Base-by-base conservation (phyloP, 2,888 invertebrate species). In the Drosophila melanosoma region DNA sequence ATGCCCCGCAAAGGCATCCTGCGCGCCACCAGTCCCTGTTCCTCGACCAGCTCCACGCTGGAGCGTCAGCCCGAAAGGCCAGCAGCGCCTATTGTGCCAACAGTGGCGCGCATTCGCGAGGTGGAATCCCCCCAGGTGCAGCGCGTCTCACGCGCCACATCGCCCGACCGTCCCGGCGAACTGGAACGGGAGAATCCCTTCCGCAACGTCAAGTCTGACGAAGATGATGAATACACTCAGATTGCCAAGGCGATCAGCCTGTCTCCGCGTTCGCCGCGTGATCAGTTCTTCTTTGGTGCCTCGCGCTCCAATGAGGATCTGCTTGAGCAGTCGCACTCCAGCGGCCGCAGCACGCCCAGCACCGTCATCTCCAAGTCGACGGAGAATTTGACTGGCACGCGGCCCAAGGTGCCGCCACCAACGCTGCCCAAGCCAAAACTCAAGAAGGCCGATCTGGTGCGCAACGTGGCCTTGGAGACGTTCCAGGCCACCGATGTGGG, bases 121-220 rank as follows among this genome's bases (percentile, higher is more conserved):
- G 91, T 93, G 15, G 91, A 92, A 45, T 91, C 93, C 1, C 91
- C 92, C 0, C 81, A 86, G 48, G n/a, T 92, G 35, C 91, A 91
- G 26, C 89, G 83, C 26, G 91, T 90, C 2, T 87, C 84, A 7
- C 74, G 67, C n/a, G 79, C 81, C 42, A 76, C 74, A 5, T 79
- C 81, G 1, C 81, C 89, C 1, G 78, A 86, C 0, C 69, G 61
- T 1, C 75, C 85, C 1, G 81, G 78, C 0, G 93, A 93, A 85
- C 91, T 93, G 63, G 93, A 93, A 65, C 90, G 91, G 2, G 93
- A 93, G 51, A 93, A 93, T 87, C 93, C 93, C 32, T 93, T 93
- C 79, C 91, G 93, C 0, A 89, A 72, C 12, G 52, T 53, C 6
- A 40, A 64, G 1, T 10, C 70, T 32, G 64, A 73, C 1, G 52